Evolutionary conservation across 2,113 vertebrate genomes (phyloP).

Genomic region (Mustela lutreola): DNA sequence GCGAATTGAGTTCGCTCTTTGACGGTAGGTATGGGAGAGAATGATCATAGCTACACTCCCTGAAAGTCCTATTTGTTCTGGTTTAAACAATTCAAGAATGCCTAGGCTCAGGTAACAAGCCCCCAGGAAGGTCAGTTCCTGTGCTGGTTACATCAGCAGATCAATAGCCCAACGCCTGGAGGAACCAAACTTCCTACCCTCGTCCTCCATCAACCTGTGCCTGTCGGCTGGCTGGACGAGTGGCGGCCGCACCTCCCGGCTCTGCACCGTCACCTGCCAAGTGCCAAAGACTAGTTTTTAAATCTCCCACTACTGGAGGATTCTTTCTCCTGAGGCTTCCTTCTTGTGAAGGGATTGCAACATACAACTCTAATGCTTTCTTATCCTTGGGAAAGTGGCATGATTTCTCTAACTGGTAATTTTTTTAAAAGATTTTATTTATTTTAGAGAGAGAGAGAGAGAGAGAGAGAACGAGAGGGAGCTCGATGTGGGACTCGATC

Average conservation of each 20-base stretch:
- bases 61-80: not conserved
- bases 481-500: too few relatives aligned
- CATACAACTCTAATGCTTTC: not conserved
- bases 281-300: conserved; percentile 2
- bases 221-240: not conserved
- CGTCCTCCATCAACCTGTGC: not conserved
- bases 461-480: too few relatives aligned
- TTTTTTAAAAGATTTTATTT: not conserved
- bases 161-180: not conserved
- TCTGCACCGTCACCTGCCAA: not conserved
- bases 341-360: not conserved
- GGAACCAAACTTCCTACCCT: not conserved
- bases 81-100: conserved; percentile 27
- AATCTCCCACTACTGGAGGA: not conserved
- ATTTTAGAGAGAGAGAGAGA: too few relatives aligned
- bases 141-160: not conserved
- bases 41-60: not conserved
- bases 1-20: not conserved
- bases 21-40: not conserved
- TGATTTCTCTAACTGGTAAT: not conserved
- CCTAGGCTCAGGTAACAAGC: not conserved
- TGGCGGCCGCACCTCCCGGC: not conserved
- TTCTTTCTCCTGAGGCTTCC: not conserved
- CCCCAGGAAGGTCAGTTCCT: not conserved
- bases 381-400: not conserved